Base-by-base conservation (phyloP, 2,797 vertebrate genomes). In the Sebastes matsubarae region DNA sequence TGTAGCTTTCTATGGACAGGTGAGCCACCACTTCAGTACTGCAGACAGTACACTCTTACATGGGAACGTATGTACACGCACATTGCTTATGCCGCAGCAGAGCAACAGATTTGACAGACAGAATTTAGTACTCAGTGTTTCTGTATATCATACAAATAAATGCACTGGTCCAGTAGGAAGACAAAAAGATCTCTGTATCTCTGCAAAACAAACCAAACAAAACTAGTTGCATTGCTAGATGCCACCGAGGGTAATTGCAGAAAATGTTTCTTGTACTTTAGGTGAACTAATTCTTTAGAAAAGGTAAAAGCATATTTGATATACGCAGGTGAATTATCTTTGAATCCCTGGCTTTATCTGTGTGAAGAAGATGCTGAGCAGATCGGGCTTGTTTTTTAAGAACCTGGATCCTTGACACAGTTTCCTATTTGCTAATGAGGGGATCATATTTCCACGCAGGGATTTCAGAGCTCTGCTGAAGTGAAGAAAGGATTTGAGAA, bases 1-100 rank as follows among this genome's bases (percentile, higher is more conserved):
- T 0, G 99, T 99, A 54, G 99, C 99, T 0, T 99, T 99, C 90
- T 99, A 99, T 3, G 99, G 99, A 77, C 98, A 99, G 97, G 99
- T 99, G 83, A 95, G 96, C 8, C 4, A 34, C 27, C 46, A 11
- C 9, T 34, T 58, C 16, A 1, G 34, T 7, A 12, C 34, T 57
- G 5, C n/a, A 7, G 9, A 34, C 13, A 34, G 18, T 1, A 29
- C 16, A 25, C 42, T 16, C 38, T 25, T 36, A 38, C 16, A 63
- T 1, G 4, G 38, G 46, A n/a, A 27, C 7, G 6, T 20, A 12
- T n/a, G 2, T 11, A 13, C 25, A 77, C 38, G 13, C 24, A 72
- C 34, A n/a, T 13, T 22, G 20, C 63, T 38, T 18, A 11, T 20
- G 25, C 14, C 5, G 20, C 50, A 58, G 22, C 24, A 54, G 8